Evolutionary conservation across 2,888 invertebrate species (phyloP).

Genomic region (Scaptomyza reducta): DNA sequence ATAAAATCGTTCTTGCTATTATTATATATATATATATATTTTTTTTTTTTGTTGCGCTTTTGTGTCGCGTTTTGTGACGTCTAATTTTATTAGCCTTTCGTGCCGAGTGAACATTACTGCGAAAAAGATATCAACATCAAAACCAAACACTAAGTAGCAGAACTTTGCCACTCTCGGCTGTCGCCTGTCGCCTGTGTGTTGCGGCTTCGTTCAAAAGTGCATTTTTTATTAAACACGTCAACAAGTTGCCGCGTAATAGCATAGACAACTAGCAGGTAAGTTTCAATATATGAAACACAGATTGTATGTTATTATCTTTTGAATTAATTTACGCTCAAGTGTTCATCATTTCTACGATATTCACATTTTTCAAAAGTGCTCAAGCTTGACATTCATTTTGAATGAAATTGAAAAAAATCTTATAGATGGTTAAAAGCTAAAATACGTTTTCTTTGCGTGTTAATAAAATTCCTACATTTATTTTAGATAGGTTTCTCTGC

Average conservation of each 20-base stretch:
- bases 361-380: slow-evolving; percentile 16
- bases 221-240: slow-evolving; percentile 74
- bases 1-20: slow-evolving; percentile 19
- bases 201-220: slow-evolving; percentile 49
- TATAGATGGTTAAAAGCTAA: background rate
- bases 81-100: slow-evolving; percentile 52
- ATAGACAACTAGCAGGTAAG: slow-evolving; percentile 60
- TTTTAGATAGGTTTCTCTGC: too few relatives aligned
- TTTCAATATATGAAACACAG: slow-evolving; percentile 42
- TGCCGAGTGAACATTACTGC: slow-evolving; percentile 59
- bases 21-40: too few relatives aligned
- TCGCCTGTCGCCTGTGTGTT: slow-evolving; percentile 31
- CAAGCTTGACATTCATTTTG: background rate
- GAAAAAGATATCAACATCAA: slow-evolving; percentile 35
- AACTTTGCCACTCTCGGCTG: slow-evolving; percentile 36
- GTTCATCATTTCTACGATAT: slow-evolving; percentile 38
- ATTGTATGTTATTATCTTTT: slow-evolving; percentile 10
- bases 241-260: slow-evolving; percentile 69
- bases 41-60: slow-evolving; percentile 6
- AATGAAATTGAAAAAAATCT: slow-evolving; percentile 1
- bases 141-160: slow-evolving; percentile 55
- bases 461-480: background rate
- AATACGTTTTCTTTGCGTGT: background rate
- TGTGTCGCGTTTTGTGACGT: slow-evolving; percentile 33
- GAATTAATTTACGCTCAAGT: slow-evolving; percentile 16